Base-by-base conservation (phyloP, 2,113 vertebrate genomes). In the Ciconia stormi region DNA sequence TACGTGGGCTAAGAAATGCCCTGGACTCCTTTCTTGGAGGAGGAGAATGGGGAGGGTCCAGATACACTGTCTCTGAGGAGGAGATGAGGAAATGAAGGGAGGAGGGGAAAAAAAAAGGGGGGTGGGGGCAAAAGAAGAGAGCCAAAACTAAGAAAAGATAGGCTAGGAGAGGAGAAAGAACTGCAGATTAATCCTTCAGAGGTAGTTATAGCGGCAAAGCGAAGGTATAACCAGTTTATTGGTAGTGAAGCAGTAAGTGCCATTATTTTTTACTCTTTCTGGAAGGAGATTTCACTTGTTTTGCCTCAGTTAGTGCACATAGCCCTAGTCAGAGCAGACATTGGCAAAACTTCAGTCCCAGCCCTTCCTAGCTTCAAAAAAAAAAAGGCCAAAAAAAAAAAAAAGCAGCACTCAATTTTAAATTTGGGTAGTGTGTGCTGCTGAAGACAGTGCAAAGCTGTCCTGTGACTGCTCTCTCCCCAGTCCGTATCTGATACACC, bases 401-500 rank as follows among this genome's bases (percentile, higher is more conserved):
- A 16, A 21, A 17, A 38, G 38, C 38, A 38, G 10, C 42, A 42
- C 44, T 52, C 12, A 11, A 1, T 84, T 87, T 70, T 56, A 69
- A 12, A 47, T 85, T 40, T 4, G 32, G 20, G 32, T 61, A 26
- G 46, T 30, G 27, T 0, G 1, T 56, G 36, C 47, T 89, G 59
- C 40, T 71, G 55, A 82, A 56, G 6, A 3, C 32, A 73, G 25
- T 34, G 25, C 61, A 50, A 7, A 58, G 44, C 52, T 93, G 44
- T 61, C 47, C 80, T 56, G 13, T 76, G 58, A 10, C 27, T 77
- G 47, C 56, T 81, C 40, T 30, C 26, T 74, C 44, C 10, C 27
- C 38, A 30, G 14, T 1, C 13, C 2, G 0, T 71, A 3, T 11
- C 20, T 44, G 58, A 10, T 15, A 7, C 5, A 29, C 40, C 26